Evolutionary conservation across 2,888 invertebrate genomes (phyloP).

Genomic region (Meiosimyza platycephala): DNA sequence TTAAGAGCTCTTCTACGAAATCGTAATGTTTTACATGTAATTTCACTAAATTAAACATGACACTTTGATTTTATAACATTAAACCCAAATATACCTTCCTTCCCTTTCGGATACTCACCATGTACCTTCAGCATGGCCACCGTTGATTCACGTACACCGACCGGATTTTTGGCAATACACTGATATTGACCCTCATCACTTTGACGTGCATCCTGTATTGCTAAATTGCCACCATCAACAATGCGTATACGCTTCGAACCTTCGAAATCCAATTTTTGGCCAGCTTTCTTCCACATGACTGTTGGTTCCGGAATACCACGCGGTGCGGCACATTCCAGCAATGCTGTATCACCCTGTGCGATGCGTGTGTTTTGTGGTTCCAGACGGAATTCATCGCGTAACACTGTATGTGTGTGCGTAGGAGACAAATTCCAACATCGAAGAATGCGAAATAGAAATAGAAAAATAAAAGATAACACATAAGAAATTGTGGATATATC

Average conservation of each 20-base stretch:
- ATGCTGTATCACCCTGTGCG: conserved; percentile 85
- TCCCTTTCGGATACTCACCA: conserved; percentile 68
- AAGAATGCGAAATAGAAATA: conserved; percentile 1
- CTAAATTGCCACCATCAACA: conserved; percentile 83
- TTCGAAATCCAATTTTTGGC: conserved; percentile 79
- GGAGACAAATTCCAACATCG: conserved; percentile 34
- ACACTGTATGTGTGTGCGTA: conserved; percentile 70
- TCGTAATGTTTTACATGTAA: conserved; percentile 34
- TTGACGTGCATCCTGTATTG: conserved; percentile 82
- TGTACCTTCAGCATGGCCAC: conserved; percentile 81
- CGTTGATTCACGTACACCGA: conserved; percentile 80
- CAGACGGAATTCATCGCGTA: conserved; percentile 88
- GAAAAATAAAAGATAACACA: conserved; percentile 12
- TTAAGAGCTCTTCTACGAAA: conserved; percentile 10
- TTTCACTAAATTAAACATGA: conserved; percentile 59
- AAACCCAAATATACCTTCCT: neutral
- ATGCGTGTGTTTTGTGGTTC: conserved; percentile 86
- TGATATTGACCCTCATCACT: conserved; percentile 85
- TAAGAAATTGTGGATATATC: conserved; percentile 27
- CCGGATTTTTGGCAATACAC: conserved; percentile 84
- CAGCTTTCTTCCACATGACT: conserved; percentile 89
- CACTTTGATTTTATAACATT: conserved; percentile 51
- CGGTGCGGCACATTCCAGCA: conserved; percentile 89
- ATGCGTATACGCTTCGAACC: conserved; percentile 77
- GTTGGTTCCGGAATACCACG: conserved; percentile 89